These are phyloP conservation scores for Murina feae DNA, from an alignment of 2,113 vertebrate species.

Conservation along the genomic window DNA sequence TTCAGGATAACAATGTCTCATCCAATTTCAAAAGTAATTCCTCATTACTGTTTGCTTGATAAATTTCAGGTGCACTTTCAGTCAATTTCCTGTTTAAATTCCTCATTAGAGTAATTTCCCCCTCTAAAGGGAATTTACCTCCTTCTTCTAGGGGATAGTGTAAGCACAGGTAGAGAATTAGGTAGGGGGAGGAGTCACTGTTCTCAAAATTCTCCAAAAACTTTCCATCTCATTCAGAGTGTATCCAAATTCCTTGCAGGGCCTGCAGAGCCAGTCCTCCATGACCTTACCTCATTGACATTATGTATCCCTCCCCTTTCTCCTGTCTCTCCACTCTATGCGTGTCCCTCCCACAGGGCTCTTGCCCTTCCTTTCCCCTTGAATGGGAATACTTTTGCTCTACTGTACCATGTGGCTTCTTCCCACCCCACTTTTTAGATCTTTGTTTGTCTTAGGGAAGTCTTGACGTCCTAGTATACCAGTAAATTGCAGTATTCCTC, in stretches of 20 bases:
- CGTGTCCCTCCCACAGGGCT: fast-evolving
- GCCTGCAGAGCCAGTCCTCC: neutral
- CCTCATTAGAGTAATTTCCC: neutral
- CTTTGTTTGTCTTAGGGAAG: neutral
- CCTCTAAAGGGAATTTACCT: neutral
- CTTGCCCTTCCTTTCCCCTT: neutral
- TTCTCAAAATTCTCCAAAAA: neutral
- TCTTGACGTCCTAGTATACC: neutral
- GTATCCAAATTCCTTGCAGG: neutral
- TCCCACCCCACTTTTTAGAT: neutral
- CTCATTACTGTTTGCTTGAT: neutral
- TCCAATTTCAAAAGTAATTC: neutral
- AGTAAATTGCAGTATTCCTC: neutral
- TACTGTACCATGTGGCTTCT: neutral
- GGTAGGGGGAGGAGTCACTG: neutral
- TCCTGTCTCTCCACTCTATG: neutral
- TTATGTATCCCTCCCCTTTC: fast-evolving
- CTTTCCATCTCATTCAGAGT: neutral
- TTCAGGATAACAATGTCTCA: neutral
- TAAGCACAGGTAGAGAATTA: neutral
- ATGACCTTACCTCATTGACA: neutral
- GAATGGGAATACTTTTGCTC: neutral
- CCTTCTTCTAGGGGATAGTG: neutral
- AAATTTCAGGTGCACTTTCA: neutral
- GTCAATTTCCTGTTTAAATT: neutral